Evolutionary conservation across 2,888 invertebrate species (phyloP), one percentile per base, ranked within the genome.

Genomic region (Chesias legatella): DNA sequence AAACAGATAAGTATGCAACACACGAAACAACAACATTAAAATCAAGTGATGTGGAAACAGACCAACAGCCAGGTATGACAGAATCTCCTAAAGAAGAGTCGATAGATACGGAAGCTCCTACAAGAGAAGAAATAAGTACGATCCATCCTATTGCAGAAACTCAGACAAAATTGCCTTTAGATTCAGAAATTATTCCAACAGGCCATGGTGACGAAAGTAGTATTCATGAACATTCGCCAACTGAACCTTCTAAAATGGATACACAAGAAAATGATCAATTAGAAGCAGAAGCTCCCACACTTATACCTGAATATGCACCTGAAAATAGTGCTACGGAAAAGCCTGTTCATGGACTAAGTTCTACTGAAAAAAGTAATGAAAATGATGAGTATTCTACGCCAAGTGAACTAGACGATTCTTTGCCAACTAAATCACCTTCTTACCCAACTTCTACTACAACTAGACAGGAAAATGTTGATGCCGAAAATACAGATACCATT

Each of bases 1-100:
- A 33, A 22, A 39, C 37, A 31, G 43, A 43, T 7, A 25, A 40
- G 26, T 35, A 43, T 29, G 39, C 29, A 7, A 6, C 26, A 27
- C 10, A 33, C 10, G 45, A 45, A 33, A 27, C 11, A 10, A 45
- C 43, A 23, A 48, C 51, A 28, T 26, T 8, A 11, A 45, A 38
- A 33, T 28, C 46, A 33, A 20, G n/a, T 21, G 36, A 27, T 21
- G 13, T 36, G 1, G 26, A 38, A 10, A 7, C 11, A 1, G 43
- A 45, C 37, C 40, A 51, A 9, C 20, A 32, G 24, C 44, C 47
- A 30, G 42, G 34, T 7, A 24, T 29, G 1, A 31, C 10, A 28
- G 13, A 7, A n/a, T 31, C 40, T 25, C 11, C 32, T 10, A 35
- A 29, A 31, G 24, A 35, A 8, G 43, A 44, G 39, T 25, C 28